Evolutionary conservation across 2,797 vertebrate genomes (phyloP).

Genomic region (Etheostoma nigrum): DNA sequence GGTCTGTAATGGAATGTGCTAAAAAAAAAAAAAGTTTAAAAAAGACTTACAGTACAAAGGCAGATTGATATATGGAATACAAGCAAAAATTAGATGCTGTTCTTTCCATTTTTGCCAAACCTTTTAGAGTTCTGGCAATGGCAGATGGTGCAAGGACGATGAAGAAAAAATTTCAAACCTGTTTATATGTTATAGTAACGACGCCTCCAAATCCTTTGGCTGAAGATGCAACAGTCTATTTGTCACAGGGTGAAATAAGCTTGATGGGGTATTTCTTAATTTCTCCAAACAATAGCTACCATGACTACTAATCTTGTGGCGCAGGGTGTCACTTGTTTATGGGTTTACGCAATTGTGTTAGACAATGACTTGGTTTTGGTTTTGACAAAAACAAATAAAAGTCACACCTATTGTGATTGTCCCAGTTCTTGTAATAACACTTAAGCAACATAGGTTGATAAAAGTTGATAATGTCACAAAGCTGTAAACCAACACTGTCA

Average conservation of each 20-base stretch:
- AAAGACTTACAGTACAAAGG: background rate
- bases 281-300: background rate
- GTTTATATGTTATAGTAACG: conserved; percentile 6
- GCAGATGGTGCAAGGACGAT: background rate
- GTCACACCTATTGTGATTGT: background rate
- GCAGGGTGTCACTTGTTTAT: background rate
- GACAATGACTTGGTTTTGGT: background rate
- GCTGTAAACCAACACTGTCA: conserved; percentile 17
- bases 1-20: background rate
- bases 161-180: conserved; percentile 3
- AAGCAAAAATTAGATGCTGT: background rate
- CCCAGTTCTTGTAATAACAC: background rate
- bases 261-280: conserved; percentile 5
- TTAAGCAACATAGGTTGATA: background rate
- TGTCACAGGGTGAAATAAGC: conserved; percentile 5
- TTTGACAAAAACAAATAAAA: background rate
- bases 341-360: background rate
- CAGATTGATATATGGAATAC: background rate
- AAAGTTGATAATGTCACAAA: conserved; percentile 2
- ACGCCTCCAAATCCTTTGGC: conserved; percentile 18
- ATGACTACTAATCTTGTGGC: background rate
- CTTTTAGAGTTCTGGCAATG: conserved; percentile 13
- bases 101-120: conserved; percentile 19
- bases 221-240: conserved; percentile 12
- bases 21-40: background rate